A percentile compares a stretch with the other conserved stretches of the same genome.
These are phyloP conservation scores for Prochilodus magdalenae DNA, from an alignment of 2,113 vertebrate species.

Conservation along the genomic window DNA sequence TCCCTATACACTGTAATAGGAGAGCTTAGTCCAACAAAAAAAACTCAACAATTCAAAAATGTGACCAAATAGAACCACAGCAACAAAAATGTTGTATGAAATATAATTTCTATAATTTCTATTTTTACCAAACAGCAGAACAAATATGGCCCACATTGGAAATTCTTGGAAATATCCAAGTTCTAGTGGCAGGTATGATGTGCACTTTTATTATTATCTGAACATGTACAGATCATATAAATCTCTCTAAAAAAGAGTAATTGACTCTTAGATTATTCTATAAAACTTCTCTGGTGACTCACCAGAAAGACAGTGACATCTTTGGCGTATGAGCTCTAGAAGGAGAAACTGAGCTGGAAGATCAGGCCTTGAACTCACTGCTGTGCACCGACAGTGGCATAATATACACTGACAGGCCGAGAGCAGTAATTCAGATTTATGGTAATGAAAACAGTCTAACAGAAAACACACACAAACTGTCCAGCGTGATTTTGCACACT, in stretches of 20 bases:
- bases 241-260: background rate
- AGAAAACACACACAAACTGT: background rate
- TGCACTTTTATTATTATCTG: no score
- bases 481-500: background rate
- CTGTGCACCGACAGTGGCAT: slow-evolving; percentile 18
- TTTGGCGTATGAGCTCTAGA: slow-evolving; percentile 11
- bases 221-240: no score
- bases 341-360: slow-evolving; percentile 2
- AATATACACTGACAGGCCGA: slow-evolving; percentile 23
- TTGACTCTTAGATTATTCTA: background rate
- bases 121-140: no score
- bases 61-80: no score
- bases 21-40: no score
- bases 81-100: no score
- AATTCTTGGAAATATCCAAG: no score
- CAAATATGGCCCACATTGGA: no score
- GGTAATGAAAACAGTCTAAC: background rate
- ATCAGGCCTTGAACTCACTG: slow-evolving; percentile 29
- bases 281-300: background rate
- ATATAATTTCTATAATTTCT: no score
- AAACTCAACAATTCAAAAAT: no score
- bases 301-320: slow-evolving; percentile 1
- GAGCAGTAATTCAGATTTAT: background rate
- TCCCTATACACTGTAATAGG: no score
- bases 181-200: no score